Percentiles rank a stretch among this genome's conserved stretches.
Conservation (phyloP, 2,888 invertebrate species). For the Drosophila dives region DNA sequence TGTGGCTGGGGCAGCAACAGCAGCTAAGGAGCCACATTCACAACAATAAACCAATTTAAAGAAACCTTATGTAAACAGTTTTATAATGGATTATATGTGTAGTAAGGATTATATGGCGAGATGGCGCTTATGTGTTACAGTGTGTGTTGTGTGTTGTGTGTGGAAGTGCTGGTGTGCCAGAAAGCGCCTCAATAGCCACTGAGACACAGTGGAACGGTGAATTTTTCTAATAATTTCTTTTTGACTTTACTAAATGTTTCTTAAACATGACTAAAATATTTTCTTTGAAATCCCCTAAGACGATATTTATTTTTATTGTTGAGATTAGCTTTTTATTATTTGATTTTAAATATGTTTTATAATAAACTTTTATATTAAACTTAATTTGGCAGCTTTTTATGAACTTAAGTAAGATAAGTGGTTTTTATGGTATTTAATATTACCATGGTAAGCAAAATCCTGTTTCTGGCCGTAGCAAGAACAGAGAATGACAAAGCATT, state of each 20-base stretch:
- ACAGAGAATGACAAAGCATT: background rate
- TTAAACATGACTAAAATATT: background rate
- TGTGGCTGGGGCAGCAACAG: slow-evolving; percentile 6
- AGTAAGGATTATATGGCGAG: slow-evolving; percentile 16
- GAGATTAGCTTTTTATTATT: background rate
- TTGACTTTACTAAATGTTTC: background rate
- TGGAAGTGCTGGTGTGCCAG: slow-evolving; percentile 6
- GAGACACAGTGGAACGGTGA: slow-evolving; percentile 21
- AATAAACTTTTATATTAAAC: background rate
- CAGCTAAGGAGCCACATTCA: slow-evolving; percentile 16
- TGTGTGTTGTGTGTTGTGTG: slow-evolving; percentile 1
- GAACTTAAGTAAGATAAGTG: background rate
- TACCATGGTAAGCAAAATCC: slow-evolving; percentile 24
- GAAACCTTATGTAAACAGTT: slow-evolving; percentile 77
- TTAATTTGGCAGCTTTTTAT: background rate
- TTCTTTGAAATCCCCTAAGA: background rate
- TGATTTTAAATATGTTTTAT: background rate
- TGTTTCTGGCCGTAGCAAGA: background rate
- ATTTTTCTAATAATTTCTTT: background rate
- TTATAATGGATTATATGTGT: slow-evolving; percentile 71
- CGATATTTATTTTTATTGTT: background rate
- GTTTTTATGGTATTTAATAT: background rate
- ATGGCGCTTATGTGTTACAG: background rate
- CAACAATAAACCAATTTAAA: slow-evolving; percentile 78
- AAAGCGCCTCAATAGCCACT: slow-evolving; percentile 1